phyloP scores from a whole-genome alignment of 2,113 vertebrate species.

The Microcebus griseorufus region DNA sequence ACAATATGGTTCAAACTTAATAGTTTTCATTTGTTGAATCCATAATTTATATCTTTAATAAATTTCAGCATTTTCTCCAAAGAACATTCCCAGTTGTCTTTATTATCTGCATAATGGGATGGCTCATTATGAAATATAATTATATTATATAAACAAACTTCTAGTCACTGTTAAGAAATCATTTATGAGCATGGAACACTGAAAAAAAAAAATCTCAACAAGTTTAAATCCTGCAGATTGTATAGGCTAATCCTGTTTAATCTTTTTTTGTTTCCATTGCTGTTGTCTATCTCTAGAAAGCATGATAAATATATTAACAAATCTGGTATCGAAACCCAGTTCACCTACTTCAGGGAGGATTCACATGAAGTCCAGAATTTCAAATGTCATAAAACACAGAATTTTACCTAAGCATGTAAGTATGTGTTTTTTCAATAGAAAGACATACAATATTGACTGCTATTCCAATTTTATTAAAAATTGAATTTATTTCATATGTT shows the following conservation, averaged over 20 bases:
- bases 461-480: not conserved
- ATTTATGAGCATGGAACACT: conserved; percentile 47
- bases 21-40: conserved; percentile 76
- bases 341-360: not conserved
- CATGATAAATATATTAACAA: not conserved
- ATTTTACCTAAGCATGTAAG: not conserved
- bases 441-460: not conserved
- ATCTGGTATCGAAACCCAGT: not conserved
- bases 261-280: not conserved
- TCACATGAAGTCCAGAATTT: not conserved
- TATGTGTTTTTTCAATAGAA: not conserved
- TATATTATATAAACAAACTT: conserved; percentile 72
- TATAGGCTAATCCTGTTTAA: not conserved
- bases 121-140: conserved; percentile 68
- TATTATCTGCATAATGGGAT: conserved; percentile 75
- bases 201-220: conserved; percentile 2
- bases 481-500: not conserved
- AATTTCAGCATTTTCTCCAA: conserved; percentile 80
- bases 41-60: conserved; percentile 86
- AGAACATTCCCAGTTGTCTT: conserved; percentile 70
- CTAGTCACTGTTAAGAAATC: conserved; percentile 65
- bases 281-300: not conserved
- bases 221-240: not conserved
- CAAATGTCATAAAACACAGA: not conserved
- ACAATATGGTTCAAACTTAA: conserved; percentile 75